Evolutionary conservation across 2,888 invertebrate genomes (phyloP).

Genomic region (Lutraria lutraria): DNA sequence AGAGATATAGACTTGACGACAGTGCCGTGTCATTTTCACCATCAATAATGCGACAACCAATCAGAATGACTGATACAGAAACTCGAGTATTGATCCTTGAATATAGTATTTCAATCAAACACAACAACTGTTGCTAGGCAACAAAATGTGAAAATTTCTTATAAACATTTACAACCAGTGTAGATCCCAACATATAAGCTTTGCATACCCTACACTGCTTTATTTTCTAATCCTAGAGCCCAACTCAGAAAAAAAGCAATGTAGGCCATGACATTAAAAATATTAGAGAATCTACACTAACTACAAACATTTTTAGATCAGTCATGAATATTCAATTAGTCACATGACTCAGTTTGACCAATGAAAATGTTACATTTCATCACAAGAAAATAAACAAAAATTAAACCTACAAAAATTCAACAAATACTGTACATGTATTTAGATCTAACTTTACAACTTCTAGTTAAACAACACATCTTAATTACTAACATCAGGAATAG

Average conservation of each 20-base stretch:
- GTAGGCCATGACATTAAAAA: neutral
- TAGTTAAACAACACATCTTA: neutral
- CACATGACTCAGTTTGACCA: neutral
- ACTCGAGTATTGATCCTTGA: neutral
- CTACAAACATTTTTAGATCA: neutral
- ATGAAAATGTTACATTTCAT: neutral
- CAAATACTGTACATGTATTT: neutral
- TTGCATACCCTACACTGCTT: neutral
- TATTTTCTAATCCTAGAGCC: too few species aligned
- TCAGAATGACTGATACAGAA: neutral
- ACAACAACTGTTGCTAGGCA: neutral
- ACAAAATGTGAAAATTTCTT: too few species aligned
- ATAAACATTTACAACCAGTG: neutral
- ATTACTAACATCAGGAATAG: neutral
- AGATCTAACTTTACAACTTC: neutral
- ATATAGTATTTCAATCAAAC: neutral
- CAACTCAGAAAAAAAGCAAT: neutral
- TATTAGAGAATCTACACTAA: neutral
- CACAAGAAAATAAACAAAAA: neutral
- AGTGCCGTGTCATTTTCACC: neutral
- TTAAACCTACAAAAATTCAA: slow-evolving; percentile 4
- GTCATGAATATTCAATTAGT: neutral
- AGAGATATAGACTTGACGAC: neutral
- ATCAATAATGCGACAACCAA: neutral
- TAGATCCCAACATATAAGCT: neutral